These are phyloP conservation scores for Candoia aspera DNA, from an alignment of 2,113 vertebrate genomes.

Conservation along the genomic window DNA sequence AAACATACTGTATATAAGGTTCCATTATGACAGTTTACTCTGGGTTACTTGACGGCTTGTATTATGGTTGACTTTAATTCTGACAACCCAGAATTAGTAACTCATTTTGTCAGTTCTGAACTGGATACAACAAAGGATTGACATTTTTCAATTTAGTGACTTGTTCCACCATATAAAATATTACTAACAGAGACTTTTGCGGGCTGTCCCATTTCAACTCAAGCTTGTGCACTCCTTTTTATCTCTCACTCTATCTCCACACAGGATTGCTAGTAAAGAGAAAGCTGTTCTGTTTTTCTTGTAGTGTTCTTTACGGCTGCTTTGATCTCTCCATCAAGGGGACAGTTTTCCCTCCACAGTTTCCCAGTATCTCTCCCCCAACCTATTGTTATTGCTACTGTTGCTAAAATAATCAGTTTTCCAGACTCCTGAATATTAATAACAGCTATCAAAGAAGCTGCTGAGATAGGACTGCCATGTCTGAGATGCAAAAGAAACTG, in stretches of 20 bases:
- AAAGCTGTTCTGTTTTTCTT: neutral
- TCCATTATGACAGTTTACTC: neutral
- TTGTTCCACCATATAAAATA: neutral
- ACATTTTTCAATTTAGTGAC: neutral
- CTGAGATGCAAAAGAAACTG: neutral
- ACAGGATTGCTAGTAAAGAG: neutral
- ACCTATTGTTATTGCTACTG: neutral
- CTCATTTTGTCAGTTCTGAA: slow-evolving; percentile 23
- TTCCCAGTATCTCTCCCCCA: neutral
- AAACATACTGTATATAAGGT: neutral
- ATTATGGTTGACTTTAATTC: neutral
- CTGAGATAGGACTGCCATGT: neutral
- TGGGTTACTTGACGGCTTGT: neutral
- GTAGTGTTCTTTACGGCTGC: neutral
- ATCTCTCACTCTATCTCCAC: neutral
- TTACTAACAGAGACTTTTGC: neutral
- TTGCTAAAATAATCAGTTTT: neutral
- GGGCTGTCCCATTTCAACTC: neutral
- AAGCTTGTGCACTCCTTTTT: neutral
- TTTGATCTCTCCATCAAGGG: neutral
- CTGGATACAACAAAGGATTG: neutral
- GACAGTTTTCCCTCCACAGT: neutral
- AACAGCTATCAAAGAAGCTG: neutral
- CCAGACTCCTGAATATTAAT: neutral
- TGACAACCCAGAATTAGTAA: neutral